These are phyloP conservation scores for Poeciliopsis turneri DNA, from an alignment of 2,797 vertebrate species.

Conservation along the genomic window DNA sequence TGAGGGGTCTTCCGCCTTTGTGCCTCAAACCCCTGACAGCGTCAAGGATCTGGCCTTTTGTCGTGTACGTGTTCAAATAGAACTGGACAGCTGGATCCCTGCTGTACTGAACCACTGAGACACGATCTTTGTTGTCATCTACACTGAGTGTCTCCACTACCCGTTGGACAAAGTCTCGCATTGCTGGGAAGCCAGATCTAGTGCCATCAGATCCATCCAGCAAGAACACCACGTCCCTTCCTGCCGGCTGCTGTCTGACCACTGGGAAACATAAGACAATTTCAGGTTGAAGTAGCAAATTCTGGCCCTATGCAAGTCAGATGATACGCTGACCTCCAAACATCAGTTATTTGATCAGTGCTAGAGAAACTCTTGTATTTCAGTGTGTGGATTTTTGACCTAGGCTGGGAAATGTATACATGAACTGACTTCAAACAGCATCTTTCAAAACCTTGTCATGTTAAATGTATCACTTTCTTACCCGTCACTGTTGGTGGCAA, in stretches of 20 bases:
- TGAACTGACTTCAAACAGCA: no score
- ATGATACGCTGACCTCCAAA: not conserved
- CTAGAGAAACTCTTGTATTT: conserved; percentile 34
- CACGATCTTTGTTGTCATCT: conserved; percentile 60
- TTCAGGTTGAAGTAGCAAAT: conserved; percentile 9
- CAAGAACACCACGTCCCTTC: conserved; percentile 76
- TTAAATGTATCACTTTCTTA: no score
- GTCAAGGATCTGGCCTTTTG: conserved; percentile 28
- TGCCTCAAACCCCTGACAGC: conserved; percentile 37
- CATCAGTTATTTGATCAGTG: not conserved
- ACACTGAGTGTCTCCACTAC: conserved; percentile 37
- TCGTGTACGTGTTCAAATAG: conserved; percentile 28
- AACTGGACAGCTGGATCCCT: conserved; percentile 46
- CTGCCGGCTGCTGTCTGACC: conserved; percentile 61
- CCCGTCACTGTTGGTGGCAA: no score
- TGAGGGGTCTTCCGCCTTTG: conserved; percentile 48
- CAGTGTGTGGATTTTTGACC: not conserved
- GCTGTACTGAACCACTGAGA: conserved; percentile 71
- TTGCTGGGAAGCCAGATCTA: conserved; percentile 55
- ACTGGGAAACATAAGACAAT: conserved; percentile 31
- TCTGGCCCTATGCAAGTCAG: not conserved
- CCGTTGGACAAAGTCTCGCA: conserved; percentile 56
- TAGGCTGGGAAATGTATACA: no score
- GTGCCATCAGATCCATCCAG: conserved; percentile 61
- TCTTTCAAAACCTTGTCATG: no score